Conservation (phyloP, 2,888 invertebrate genomes). For the Diloba caeruleocephala region DNA sequence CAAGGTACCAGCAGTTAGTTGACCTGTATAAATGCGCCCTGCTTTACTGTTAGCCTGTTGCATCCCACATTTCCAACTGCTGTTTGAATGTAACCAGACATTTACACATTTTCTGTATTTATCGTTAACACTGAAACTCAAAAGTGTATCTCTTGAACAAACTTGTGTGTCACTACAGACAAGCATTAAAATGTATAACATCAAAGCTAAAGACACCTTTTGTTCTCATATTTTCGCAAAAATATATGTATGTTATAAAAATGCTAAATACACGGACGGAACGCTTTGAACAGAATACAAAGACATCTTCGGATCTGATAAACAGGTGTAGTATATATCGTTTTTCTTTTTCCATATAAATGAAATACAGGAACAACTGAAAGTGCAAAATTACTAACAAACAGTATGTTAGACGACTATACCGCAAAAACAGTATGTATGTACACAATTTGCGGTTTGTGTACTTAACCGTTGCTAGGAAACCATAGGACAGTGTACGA, state of each 20-base stretch:
- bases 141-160: neutral
- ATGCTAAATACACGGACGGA: conserved; percentile 25
- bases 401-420: conserved; percentile 4
- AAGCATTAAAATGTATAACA: conserved; percentile 30
- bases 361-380: conserved; percentile 8
- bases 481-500: conserved; percentile 49
- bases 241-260: conserved; percentile 33
- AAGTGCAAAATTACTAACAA: conserved; percentile 4
- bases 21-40: too few relatives aligned
- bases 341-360: too few relatives aligned
- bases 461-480: conserved; percentile 52
- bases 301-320: conserved; percentile 12
- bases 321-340: too few relatives aligned
- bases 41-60: too few relatives aligned
- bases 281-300: conserved; percentile 41
- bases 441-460: conserved; percentile 44
- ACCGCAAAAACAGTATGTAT: conserved; percentile 12
- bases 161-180: conserved; percentile 1
- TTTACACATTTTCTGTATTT: too few relatives aligned
- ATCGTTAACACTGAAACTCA: too few relatives aligned
- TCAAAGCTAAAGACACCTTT: conserved; percentile 15
- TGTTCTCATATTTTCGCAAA: conserved; percentile 21
- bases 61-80: too few relatives aligned
- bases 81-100: conserved; percentile 8
- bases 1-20: too few relatives aligned